These are phyloP conservation scores for Patagioenas fasciata DNA, from an alignment of 2,113 vertebrate genomes.

Conservation along the genomic window DNA sequence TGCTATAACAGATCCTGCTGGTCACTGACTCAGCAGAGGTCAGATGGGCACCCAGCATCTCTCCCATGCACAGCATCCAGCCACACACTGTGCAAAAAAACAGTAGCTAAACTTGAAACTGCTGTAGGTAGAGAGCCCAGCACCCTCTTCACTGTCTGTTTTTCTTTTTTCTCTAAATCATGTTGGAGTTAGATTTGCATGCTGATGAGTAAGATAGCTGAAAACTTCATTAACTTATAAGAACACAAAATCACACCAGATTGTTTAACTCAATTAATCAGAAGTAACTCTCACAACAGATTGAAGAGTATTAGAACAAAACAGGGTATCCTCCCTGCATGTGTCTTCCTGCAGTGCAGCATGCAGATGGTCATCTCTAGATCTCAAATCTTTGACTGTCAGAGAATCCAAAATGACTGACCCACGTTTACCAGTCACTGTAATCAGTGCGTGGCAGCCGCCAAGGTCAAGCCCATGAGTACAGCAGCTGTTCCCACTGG, in stretches of 20 bases:
- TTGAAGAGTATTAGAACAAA: constrained; percentile 36
- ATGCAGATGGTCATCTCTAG: constrained; percentile 2
- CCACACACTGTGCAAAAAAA: background rate
- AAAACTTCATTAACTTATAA: background rate
- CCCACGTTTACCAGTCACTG: rapidly evolving
- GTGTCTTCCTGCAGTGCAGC: background rate
- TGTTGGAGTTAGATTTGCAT: background rate
- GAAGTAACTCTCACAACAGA: constrained; percentile 26
- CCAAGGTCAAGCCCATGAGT: background rate
- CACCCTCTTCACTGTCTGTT: background rate
- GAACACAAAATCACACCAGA: constrained; percentile 42
- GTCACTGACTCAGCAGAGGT: background rate
- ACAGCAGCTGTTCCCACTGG: background rate
- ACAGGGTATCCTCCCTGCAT: background rate
- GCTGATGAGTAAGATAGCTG: background rate
- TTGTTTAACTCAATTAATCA: constrained; percentile 50
- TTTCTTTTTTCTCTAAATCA: background rate
- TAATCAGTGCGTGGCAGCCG: background rate
- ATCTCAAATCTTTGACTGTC: background rate
- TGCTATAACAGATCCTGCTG: background rate
- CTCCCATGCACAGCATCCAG: background rate
- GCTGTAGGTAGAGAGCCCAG: background rate
- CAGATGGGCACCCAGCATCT: background rate
- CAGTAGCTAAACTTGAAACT: background rate
- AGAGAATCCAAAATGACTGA: background rate